A percentile compares a stretch with the other conserved stretches of the same genome.
These are phyloP conservation scores for Polyommatus icarus DNA, from an alignment of 2,888 invertebrate genomes.

Conservation along the genomic window DNA sequence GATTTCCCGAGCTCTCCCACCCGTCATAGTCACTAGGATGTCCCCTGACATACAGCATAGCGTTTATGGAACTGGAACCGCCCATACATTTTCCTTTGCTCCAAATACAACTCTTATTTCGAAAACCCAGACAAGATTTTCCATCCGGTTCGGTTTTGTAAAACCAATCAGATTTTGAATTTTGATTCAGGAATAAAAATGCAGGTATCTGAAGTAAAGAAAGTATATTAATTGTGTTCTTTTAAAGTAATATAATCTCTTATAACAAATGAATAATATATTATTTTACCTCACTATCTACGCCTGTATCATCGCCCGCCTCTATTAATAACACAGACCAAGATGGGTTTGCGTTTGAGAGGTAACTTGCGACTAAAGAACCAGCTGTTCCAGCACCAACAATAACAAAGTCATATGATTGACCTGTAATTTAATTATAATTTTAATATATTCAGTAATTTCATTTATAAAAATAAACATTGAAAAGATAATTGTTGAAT, in stretches of 20 bases:
- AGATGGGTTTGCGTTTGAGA: slow-evolving; percentile 51
- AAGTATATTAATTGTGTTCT: not conserved
- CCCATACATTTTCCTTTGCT: slow-evolving; percentile 84
- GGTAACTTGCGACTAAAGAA: slow-evolving; percentile 73
- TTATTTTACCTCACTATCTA: slow-evolving; percentile 64
- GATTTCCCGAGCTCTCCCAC: slow-evolving; percentile 78
- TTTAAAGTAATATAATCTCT: not conserved
- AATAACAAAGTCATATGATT: slow-evolving; percentile 69
- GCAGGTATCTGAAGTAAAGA: slow-evolving; percentile 56
- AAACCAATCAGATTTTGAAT: slow-evolving; percentile 73
- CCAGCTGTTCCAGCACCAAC: slow-evolving; percentile 81
- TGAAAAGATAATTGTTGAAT: not conserved
- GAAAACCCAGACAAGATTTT: slow-evolving; percentile 60
- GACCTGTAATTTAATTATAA: slow-evolving; percentile 44
- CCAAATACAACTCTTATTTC: slow-evolving; percentile 71
- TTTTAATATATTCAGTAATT: not conserved
- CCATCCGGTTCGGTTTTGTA: slow-evolving; percentile 70
- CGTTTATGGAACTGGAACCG: slow-evolving; percentile 82
- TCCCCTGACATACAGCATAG: slow-evolving; percentile 82
- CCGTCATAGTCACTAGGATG: slow-evolving; percentile 75
- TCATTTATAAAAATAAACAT: not conserved
- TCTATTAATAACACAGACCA: slow-evolving; percentile 66
- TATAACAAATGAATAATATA: not conserved
- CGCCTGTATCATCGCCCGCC: slow-evolving; percentile 70
- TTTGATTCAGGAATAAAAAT: slow-evolving; percentile 54